These are phyloP conservation scores for Drosophila orosa DNA, from an alignment of 1,140 invertebrate genomes.

Conservation along the genomic window DNA sequence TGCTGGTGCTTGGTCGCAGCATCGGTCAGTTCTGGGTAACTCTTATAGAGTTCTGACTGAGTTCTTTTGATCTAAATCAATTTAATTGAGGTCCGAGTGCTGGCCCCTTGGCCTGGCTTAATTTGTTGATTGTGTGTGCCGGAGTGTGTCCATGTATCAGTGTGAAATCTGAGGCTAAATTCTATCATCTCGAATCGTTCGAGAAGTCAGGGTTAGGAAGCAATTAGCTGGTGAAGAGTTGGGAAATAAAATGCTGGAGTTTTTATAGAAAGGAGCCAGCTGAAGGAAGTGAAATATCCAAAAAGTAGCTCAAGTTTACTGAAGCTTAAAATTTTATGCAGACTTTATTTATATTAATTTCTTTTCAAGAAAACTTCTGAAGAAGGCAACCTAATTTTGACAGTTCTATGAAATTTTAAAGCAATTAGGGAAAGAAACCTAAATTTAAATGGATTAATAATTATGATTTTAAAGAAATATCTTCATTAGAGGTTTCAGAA, in stretches of 20 bases:
- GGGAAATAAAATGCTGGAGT: conserved; percentile 1
- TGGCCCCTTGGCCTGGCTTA: conserved; percentile 59
- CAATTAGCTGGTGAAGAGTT: conserved; percentile 40
- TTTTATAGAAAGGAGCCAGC: not conserved
- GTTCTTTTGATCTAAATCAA: conserved; percentile 72
- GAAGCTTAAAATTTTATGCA: not conserved
- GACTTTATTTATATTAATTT: not conserved
- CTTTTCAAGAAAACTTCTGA: not conserved
- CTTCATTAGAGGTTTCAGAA: no score
- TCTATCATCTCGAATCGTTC: conserved; percentile 21
- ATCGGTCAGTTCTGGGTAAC: conserved; percentile 39
- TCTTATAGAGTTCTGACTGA: conserved; percentile 29
- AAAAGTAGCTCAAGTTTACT: not conserved
- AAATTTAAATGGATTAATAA: not conserved
- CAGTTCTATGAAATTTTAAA: conserved; percentile 2
- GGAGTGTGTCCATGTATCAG: conserved; percentile 46
- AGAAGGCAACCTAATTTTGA: not conserved
- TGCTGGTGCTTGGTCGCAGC: conserved; percentile 36
- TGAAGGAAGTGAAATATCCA: not conserved
- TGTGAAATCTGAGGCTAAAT: conserved; percentile 65
- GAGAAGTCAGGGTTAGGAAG: conserved; percentile 38
- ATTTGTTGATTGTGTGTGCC: conserved; percentile 65
- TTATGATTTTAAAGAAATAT: no score
- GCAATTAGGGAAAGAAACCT: not conserved
- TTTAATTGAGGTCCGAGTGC: conserved; percentile 74